Base-by-base conservation (phyloP, 2,113 vertebrate genomes). In the Acinonyx jubatus region DNA sequence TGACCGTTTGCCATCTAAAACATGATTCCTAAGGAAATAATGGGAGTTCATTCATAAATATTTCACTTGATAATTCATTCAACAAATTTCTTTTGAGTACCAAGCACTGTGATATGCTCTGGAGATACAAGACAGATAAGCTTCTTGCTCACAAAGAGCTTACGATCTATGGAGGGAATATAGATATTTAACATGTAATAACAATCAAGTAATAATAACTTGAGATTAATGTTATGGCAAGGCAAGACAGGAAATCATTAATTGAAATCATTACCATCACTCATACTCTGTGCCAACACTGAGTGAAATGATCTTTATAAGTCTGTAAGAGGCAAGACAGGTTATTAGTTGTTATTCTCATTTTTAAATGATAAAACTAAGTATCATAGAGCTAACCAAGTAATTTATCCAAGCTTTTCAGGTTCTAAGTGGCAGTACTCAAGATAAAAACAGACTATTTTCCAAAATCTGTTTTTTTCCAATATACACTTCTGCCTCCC, bases 321-420 rank as follows among this genome's bases (percentile, higher is more conserved):
- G 21, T 76, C 9, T 52, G 15, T 74, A 86, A 89, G 80, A 95
- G 38, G 80, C 11, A 65, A 96, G 69, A 78, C 38, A 68, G 36
- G 41, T 76, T 92, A 94, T 27, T 83, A 84, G 83, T 36, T 96
- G 65, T 94, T 94, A 78, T 81, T 86, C 31, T 74, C 33, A 92
- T 83, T 31, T 92, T 96, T 79, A 55, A 14, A 19, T 92, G n/a
- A 89, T 45, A 45, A 89, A 97, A 91, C 29, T 27, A 90, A 93
- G 48, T 18, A 27, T 88, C 31, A 91, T 88, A 36, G 84, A 74
- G 19, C 78, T 94, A 91, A 81, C 29, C n/a, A 74, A 94, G 21
- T 86, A 91, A 93, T 90, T 94, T 76, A 94, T 21, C 16, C 16
- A 88, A 69, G 23, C 10, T 91, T 96, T 74, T 83, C 65, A 89